Evolutionary conservation across 2,797 vertebrate genomes (phyloP).

Genomic region (Champsocephalus gunnari): DNA sequence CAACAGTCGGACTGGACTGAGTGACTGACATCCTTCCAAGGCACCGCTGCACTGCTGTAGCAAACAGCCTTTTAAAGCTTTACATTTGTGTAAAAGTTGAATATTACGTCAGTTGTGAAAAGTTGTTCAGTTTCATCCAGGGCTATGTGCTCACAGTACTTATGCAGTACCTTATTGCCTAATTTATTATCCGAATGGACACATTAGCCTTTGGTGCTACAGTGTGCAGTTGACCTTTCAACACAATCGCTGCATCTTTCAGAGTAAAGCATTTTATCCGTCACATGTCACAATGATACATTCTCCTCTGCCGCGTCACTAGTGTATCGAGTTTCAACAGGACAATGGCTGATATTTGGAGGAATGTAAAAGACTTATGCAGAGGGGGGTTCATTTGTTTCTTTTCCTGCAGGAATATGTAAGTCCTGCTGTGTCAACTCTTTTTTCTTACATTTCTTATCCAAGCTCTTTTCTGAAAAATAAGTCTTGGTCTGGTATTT

Average conservation of each 20-base stretch:
- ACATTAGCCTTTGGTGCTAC: slow-evolving; percentile 52
- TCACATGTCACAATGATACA: slow-evolving; percentile 37
- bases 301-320: slow-evolving; percentile 59
- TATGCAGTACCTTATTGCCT: slow-evolving; percentile 59
- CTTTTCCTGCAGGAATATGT: slow-evolving; percentile 60
- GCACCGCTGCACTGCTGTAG: slow-evolving; percentile 70
- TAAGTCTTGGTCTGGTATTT: slow-evolving; percentile 63
- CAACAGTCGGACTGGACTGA: slow-evolving; percentile 37
- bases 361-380: slow-evolving; percentile 68
- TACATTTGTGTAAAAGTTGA: slow-evolving; percentile 52
- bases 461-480: slow-evolving; percentile 55
- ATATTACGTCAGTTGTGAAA: slow-evolving; percentile 46
- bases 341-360: slow-evolving; percentile 63
- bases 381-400: slow-evolving; percentile 54
- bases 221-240: slow-evolving; percentile 36
- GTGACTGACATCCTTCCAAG: slow-evolving; percentile 47
- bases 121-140: slow-evolving; percentile 34
- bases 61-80: slow-evolving; percentile 60
- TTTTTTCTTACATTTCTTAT: slow-evolving; percentile 61
- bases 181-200: slow-evolving; percentile 74
- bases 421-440: slow-evolving; percentile 51
- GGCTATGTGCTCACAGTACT: slow-evolving; percentile 50
- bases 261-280: slow-evolving; percentile 52
- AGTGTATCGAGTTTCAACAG: slow-evolving; percentile 42
- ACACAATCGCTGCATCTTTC: slow-evolving; percentile 46